Evolutionary conservation across 37 sponge, comb jelly and placozoan genomes (phyloP), one percentile per base, ranked within the genome.

Genomic region (Beroe ovata): DNA sequence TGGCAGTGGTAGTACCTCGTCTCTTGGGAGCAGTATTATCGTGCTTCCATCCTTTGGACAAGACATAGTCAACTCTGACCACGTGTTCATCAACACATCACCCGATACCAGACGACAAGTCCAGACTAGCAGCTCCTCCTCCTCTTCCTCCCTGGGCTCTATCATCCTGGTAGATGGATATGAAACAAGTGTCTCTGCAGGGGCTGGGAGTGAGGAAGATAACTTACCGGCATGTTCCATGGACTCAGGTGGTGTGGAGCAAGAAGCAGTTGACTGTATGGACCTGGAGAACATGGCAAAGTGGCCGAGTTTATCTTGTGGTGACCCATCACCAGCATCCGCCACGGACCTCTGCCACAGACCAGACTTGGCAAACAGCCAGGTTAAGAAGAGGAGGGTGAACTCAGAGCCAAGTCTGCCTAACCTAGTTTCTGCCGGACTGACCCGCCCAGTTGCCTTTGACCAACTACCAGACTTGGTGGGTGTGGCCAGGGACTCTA

Each of bases 401-500:
- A 11, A 34, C 69, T 66, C 69, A 16, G 69, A 66, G 30, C 69
- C 69, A 18, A 34, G 16, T 37, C 16, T 37, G 2, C 33, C 6
- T 1, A 25, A 62, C 63, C 69, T 66, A 34, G 32, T 1, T 8
- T 14, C 36, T 19, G 69, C 69, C 18, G 69, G 69, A 66, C 69
- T 66, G 18, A 34, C 69, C 35, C 69, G 30, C 32, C 30, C 69
- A 29, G 69, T 32, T 33, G 32, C 34, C 32, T 30, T 66, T 26
- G 69, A 66, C 16, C 69, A 66, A 18, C 69, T 66, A 3, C 30
- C 69, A 34, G 69, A 66, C 34, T 33, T 66, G 36, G 69, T 66
- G 69, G 69, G 69, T 33, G 69, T 66, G 36, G 32, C 14, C 32
- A 25, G 36, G 69, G 19, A 25, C 8, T 26, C 35, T 1, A 66